These are phyloP conservation scores for Ochotona curzoniae DNA, from an alignment of 2,113 vertebrate species.

Conservation along the genomic window DNA sequence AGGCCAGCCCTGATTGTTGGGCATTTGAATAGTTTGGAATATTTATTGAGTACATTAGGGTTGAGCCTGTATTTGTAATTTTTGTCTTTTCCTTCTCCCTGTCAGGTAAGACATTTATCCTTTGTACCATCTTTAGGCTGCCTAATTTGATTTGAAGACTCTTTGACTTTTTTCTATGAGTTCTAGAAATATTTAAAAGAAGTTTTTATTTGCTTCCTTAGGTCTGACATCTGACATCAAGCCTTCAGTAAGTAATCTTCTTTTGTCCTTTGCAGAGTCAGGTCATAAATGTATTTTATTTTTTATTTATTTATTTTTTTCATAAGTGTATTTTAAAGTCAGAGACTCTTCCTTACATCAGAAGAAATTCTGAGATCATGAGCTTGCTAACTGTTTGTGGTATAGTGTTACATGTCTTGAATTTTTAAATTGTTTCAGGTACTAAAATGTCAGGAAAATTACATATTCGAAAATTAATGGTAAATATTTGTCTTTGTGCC, in stretches of 20 bases:
- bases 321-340: constrained; percentile 26
- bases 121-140: constrained; percentile 1
- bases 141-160: constrained; percentile 31
- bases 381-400: constrained; percentile 43
- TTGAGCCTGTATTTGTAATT: background rate
- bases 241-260: constrained; percentile 82
- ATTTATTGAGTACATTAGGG: background rate
- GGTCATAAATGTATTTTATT: background rate
- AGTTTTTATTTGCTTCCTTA: constrained; percentile 67
- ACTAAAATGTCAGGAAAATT: constrained; percentile 30
- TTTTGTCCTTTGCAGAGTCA: constrained; percentile 5
- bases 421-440: constrained; percentile 25
- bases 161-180: background rate
- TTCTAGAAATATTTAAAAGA: background rate
- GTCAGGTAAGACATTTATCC: background rate
- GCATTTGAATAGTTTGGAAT: background rate
- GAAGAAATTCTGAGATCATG: constrained; percentile 6
- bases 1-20: too few species aligned
- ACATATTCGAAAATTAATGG: constrained; percentile 12
- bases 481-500: background rate
- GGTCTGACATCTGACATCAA: constrained; percentile 84
- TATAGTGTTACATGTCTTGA: constrained; percentile 25
- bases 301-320: too few species aligned
- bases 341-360: background rate
- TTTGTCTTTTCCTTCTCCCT: background rate